Conservation (phyloP, 2,113 vertebrate species). For the Eidolon helvum region DNA sequence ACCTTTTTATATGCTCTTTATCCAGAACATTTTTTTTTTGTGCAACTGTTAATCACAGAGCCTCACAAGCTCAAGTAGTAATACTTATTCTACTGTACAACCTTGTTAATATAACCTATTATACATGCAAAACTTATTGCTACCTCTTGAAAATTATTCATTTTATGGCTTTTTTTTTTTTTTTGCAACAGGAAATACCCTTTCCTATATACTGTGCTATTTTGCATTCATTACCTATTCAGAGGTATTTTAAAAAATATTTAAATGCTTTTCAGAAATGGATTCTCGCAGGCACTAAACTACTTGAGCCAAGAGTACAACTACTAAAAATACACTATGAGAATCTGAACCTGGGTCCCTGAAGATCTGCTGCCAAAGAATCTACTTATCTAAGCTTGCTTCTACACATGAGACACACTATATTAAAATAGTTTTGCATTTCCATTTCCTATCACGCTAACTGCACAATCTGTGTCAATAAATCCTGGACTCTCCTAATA, state of each 20-base stretch:
- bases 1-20: conserved; percentile 65
- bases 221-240: conserved; percentile 87
- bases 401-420: background rate
- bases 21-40: conserved; percentile 65
- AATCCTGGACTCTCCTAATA: conserved; percentile 40
- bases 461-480: conserved; percentile 4
- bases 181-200: conserved; percentile 85
- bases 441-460: conserved; percentile 38
- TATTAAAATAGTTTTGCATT: conserved; percentile 33
- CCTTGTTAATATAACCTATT: conserved; percentile 83
- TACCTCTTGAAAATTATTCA: conserved; percentile 87
- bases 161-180: conserved; percentile 89
- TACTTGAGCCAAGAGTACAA: conserved; percentile 77
- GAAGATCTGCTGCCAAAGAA: conserved; percentile 21
- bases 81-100: conserved; percentile 82
- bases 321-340: background rate
- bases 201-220: conserved; percentile 88
- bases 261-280: conserved; percentile 75
- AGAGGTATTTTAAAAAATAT: conserved; percentile 86
- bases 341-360: conserved; percentile 29
- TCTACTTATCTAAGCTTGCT: background rate
- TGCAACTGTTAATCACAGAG: conserved; percentile 75
- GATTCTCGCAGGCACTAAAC: conserved; percentile 81
- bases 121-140: conserved; percentile 97
- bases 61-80: conserved; percentile 82